Evolutionary conservation across 2,113 vertebrate species (phyloP).

Genomic region (Corythornis cristatus): DNA sequence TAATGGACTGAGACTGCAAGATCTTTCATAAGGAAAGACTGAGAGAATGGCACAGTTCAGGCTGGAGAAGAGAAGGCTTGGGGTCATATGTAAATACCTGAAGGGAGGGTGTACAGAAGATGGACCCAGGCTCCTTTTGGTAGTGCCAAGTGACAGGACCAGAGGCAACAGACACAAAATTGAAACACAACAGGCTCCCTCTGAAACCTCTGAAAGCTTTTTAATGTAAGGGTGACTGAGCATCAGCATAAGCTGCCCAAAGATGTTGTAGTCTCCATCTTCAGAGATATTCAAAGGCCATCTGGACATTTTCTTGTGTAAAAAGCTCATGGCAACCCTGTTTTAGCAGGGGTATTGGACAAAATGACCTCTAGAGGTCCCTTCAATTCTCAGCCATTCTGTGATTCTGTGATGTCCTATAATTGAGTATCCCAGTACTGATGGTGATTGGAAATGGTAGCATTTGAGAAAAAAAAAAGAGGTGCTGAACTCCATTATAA

Average conservation of each 20-base stretch:
- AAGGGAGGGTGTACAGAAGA: neutral
- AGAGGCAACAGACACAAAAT: neutral
- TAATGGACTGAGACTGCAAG: neutral
- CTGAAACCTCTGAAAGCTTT: neutral
- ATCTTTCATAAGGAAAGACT: neutral
- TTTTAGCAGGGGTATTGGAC: neutral
- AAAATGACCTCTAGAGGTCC: neutral
- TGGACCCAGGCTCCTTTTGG: neutral
- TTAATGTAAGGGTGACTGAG: neutral
- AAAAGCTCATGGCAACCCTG: neutral
- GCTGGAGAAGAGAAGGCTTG: neutral
- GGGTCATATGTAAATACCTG: neutral
- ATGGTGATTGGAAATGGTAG: neutral
- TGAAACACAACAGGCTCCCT: neutral
- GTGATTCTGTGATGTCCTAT: neutral
- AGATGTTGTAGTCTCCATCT: neutral
- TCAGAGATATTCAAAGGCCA: neutral
- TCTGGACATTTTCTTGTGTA: neutral
- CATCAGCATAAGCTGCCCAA: neutral
- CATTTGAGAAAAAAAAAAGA: neutral
- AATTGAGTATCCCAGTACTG: neutral
- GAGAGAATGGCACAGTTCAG: neutral
- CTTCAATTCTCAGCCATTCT: neutral
- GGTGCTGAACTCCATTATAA: neutral
- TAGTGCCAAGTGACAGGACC: neutral